These are phyloP conservation scores for Eumeta japonica DNA, from an alignment of 1,140 invertebrate species.

Conservation along the genomic window DNA sequence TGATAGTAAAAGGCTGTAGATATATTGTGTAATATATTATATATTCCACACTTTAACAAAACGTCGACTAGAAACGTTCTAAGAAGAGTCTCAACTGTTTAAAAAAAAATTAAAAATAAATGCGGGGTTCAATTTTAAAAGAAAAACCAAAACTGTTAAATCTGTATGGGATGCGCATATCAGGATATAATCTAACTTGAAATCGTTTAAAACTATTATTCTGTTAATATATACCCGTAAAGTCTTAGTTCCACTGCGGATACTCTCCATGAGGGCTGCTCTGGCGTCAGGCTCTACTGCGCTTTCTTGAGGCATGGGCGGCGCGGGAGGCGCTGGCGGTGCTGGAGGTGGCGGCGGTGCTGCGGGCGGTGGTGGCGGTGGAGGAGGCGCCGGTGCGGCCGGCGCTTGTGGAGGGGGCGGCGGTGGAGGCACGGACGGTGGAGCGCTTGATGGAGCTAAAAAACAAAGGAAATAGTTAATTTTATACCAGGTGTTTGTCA, in stretches of 20 bases:
- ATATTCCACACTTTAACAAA: no score
- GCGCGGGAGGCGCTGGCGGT: constrained; percentile 28
- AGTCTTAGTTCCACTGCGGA: constrained; percentile 64
- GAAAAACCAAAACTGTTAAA: no score
- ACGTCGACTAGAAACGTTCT: no score
- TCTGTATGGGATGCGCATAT: no score
- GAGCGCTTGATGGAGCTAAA: constrained; percentile 28
- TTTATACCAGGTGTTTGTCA: neutral
- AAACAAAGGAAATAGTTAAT: neutral
- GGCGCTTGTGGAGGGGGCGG: constrained; percentile 46
- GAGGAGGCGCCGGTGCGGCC: constrained; percentile 34
- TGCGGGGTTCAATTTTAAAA: no score
- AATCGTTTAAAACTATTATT: no score
- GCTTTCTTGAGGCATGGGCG: constrained; percentile 19
- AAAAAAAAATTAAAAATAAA: no score
- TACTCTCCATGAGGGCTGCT: constrained; percentile 75
- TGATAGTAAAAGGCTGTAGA: no score
- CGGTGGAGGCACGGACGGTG: constrained; percentile 34
- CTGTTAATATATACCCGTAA: constrained; percentile 63
- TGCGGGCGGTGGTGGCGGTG: constrained; percentile 52
- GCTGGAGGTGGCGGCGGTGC: constrained; percentile 20
- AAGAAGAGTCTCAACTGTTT: no score
- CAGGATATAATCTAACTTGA: neutral
- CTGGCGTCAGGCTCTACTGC: constrained; percentile 52
- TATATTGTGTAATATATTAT: no score